Percentiles rank a stretch among this genome's conserved stretches.
These are phyloP conservation scores for Sapayoa aenigma DNA, from an alignment of 2,113 vertebrate genomes.

Conservation along the genomic window DNA sequence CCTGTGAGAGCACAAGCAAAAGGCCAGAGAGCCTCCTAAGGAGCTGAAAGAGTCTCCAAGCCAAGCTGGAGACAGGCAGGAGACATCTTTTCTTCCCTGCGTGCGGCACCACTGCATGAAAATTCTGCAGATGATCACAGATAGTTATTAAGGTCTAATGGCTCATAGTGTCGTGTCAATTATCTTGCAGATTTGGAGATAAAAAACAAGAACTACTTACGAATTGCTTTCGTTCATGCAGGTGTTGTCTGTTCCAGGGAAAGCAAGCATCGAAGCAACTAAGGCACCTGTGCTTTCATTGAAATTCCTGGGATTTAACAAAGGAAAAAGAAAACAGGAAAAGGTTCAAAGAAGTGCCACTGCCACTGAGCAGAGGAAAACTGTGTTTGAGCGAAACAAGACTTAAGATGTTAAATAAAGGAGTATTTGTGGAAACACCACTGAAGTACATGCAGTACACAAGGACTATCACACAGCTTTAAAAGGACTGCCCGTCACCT, in stretches of 20 bases:
- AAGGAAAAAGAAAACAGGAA: neutral
- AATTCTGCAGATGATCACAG: neutral
- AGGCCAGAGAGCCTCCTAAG: neutral
- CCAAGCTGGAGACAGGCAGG: neutral
- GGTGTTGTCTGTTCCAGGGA: slow-evolving; percentile 85
- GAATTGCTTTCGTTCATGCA: slow-evolving; percentile 77
- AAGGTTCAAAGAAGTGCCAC: neutral
- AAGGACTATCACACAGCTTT: neutral
- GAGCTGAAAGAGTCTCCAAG: neutral
- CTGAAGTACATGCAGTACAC: neutral
- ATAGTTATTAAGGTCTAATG: neutral
- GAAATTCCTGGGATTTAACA: slow-evolving; percentile 76
- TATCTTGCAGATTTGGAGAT: neutral
- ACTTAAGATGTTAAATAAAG: neutral
- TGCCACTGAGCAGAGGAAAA: neutral
- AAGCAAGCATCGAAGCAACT: slow-evolving; percentile 82
- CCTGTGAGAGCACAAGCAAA: neutral
- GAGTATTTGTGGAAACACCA: neutral
- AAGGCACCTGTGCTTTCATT: slow-evolving; percentile 77
- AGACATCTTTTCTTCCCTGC: neutral
- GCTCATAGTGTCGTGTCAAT: neutral
- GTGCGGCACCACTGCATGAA: neutral
- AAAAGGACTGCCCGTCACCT: neutral
- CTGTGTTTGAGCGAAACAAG: neutral
- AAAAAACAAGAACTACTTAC: slow-evolving; percentile 62